Base-by-base conservation (phyloP, 2,797 vertebrate species). In the Synanceia verrucosa region DNA sequence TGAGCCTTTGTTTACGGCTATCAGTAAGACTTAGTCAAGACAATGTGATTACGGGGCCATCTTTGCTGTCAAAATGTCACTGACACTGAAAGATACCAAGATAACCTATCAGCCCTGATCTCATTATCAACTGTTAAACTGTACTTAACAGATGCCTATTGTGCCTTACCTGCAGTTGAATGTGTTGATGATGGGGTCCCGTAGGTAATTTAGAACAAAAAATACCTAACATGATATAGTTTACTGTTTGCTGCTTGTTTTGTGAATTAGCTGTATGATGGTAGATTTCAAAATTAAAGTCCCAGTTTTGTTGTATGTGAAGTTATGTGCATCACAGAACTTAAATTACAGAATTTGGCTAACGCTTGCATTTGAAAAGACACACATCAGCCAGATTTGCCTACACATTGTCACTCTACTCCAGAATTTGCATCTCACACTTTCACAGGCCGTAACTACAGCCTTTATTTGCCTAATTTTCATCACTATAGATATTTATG, bases 401-500 rank as follows among this genome's bases (percentile, higher is more conserved):
- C 37, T 43, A 33, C 41, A 64, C 47, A 41, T 55, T 44, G 24
- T 60, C 34, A 28, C 59, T 57, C 48, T 48, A 37, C 61, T 44
- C 60, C 50, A 43, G 61, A 79, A 83, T 85, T 73, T 59, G 72
- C 74, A 71, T 75, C 53, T 52, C 29, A 47, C 64, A 81, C 81
- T 91, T 86, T 90, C 70, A 82, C 78, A 83, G 52, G 76, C 73
- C 79, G 66, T 65, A 77, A 78, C 84, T 86, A 65, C 57, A 51
- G 81, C 76, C 73, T 85, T 87, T 89, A 87, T 88, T 83, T 69
- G 72, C 63, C 88, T 91, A 66, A 88, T 93, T 93, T 91, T 90
- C 83, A 86, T 83, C 70, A 76, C 89, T 86, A 88, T 85, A 89
- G 90, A 80, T 86, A 90, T 90, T 93, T 93, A 91, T 91, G 86